Conservation (phyloP, 1,140 invertebrate genomes). For the Bombus huntii region DNA sequence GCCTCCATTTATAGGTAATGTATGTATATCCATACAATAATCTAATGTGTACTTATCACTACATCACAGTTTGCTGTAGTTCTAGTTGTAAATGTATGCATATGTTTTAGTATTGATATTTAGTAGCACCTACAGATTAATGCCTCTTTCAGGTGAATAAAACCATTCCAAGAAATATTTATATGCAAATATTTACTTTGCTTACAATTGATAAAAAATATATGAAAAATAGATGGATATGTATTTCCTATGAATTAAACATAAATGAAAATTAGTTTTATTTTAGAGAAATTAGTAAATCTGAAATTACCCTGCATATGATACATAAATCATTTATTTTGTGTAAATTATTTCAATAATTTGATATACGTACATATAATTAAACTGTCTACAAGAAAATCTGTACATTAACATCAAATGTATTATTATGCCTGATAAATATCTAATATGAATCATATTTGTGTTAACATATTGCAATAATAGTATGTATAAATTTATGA, state of each 20-base stretch:
- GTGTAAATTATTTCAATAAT: neutral
- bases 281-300: neutral
- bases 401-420: constrained; percentile 14
- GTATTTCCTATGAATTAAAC: too few species aligned
- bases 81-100: constrained; percentile 36
- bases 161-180: constrained; percentile 38
- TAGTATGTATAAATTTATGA: neutral
- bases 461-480: constrained; percentile 19
- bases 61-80: constrained; percentile 4
- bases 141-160: neutral
- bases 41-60: constrained; percentile 9
- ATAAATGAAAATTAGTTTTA: neutral
- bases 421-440: constrained; percentile 13
- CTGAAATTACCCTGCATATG: neutral
- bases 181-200: constrained; percentile 12
- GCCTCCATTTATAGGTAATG: constrained; percentile 27
- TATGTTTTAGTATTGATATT: neutral
- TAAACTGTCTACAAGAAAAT: neutral
- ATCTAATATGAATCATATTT: constrained; percentile 5
- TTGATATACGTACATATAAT: constrained; percentile 12
- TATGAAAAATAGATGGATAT: too few species aligned
- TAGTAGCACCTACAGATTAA: neutral
- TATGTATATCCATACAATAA: constrained; percentile 13
- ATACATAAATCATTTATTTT: too few species aligned
- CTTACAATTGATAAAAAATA: neutral